Percentiles rank a stretch among this genome's conserved stretches.
phyloP scores from a whole-genome alignment of 1,140 invertebrate species.

The Tetramorium alpestre region DNA sequence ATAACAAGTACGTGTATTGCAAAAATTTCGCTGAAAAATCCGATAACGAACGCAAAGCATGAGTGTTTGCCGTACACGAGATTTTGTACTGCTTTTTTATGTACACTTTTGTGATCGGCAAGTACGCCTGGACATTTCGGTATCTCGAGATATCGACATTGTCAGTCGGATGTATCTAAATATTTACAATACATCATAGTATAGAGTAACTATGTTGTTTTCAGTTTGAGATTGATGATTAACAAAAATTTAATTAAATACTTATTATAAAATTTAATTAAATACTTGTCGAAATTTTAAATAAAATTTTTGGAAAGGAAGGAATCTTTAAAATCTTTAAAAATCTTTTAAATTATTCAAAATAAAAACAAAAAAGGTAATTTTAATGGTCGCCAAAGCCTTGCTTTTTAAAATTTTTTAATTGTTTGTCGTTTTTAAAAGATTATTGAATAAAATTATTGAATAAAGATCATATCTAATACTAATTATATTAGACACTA shows the following conservation, averaged over 20 bases:
- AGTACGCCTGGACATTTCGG: no score
- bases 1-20: neutral
- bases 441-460: neutral
- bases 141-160: no score
- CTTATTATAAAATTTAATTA: neutral
- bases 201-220: no score
- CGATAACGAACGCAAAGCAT: neutral
- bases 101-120: no score
- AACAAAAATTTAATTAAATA: neutral
- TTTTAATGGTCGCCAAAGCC: neutral
- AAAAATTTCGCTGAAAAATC: neutral
- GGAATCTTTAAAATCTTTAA: no score
- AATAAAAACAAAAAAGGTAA: neutral
- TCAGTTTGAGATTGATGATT: neutral
- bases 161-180: no score
- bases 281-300: neutral
- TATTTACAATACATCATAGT: no score
- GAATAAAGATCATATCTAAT: no score
- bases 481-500: no score
- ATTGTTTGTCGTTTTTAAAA: neutral
- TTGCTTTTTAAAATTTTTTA: neutral
- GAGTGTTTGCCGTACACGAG: neutral
- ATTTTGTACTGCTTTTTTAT: neutral
- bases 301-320: neutral
- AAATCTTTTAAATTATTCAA: neutral